Evolutionary conservation across 2,113 vertebrate genomes (phyloP), one percentile per base, ranked within the genome.

Genomic region (Balaeniceps rex): DNA sequence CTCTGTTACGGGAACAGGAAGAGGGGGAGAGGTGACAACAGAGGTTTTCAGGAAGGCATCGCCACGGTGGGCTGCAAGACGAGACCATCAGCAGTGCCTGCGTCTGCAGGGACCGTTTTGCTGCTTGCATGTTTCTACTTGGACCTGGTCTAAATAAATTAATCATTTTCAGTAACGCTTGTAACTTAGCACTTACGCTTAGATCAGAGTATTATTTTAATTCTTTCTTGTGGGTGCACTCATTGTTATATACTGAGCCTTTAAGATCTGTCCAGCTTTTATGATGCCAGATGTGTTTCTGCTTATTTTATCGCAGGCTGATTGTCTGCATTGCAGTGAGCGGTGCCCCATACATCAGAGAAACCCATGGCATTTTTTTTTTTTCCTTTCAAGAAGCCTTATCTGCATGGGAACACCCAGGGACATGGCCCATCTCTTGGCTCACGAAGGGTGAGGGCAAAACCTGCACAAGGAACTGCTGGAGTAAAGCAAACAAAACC

Each of bases 21-120:
- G 10, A 19, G 28, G 68, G 29, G 76, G 19, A 88, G 55, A 46
- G 34, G 87, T 7, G 74, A 11, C 19, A 33, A 8, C 14, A 40
- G 70, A 57, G 29, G 9, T 5, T 29, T 85, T 74, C 25, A 33
- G 72, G 79, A 69, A 23, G 65, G 74, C 63, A 16, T 36, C 18
- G 66, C 5, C 33, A 46, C 0, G 0, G 8, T 24, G 31, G 33
- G 46, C 54, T 82, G 71, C 1, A 14, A 47, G 66, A 42, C 5
- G 12, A 17, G 36, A 52, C 40, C 40, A 5, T 17, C 90, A 68
- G 40, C 49, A 36, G 18, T 1, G 12, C 8, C 1, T 9, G 4
- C 19, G 21, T 5, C 44, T 40, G 19, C 61, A 42, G 58, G 66
- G 61, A 58, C 25, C 9, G 1, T 29, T 78, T 16, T 55, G 42